A percentile compares a stretch with the other conserved stretches of the same genome.
phyloP scores from a whole-genome alignment of 2,797 vertebrate species.

The Allenopithecus nigroviridis region DNA sequence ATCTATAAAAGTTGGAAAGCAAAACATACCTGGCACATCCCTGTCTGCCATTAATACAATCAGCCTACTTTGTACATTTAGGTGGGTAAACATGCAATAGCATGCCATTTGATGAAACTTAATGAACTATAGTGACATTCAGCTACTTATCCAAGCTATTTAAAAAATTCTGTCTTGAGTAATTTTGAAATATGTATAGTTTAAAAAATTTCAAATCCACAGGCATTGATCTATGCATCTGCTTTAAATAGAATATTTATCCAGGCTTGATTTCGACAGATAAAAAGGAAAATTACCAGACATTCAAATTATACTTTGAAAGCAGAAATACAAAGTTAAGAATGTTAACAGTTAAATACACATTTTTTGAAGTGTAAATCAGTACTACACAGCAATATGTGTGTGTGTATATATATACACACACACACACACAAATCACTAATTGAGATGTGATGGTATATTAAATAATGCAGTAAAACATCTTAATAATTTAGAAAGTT shows the following conservation, averaged over 20 bases:
- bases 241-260: background rate
- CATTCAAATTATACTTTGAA: background rate
- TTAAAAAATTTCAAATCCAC: background rate
- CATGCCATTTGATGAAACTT: background rate
- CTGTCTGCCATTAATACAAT: slow-evolving; percentile 63
- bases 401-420: fast-evolving
- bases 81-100: background rate
- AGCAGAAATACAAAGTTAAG: background rate
- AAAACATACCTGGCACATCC: slow-evolving; percentile 19
- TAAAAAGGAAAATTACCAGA: background rate
- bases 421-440: background rate
- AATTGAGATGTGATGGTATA: background rate
- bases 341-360: background rate
- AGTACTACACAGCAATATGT: background rate
- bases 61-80: slow-evolving; percentile 46
- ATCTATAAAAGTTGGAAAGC: slow-evolving; percentile 55
- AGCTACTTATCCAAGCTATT: background rate
- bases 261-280: background rate
- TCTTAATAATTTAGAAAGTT: background rate
- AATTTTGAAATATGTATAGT: background rate
- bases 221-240: background rate
- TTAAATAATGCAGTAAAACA: background rate
- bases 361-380: background rate
- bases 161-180: background rate
- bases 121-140: background rate